Conservation (phyloP, 2,797 vertebrate species). For the Pangasius sanitwongsei region DNA sequence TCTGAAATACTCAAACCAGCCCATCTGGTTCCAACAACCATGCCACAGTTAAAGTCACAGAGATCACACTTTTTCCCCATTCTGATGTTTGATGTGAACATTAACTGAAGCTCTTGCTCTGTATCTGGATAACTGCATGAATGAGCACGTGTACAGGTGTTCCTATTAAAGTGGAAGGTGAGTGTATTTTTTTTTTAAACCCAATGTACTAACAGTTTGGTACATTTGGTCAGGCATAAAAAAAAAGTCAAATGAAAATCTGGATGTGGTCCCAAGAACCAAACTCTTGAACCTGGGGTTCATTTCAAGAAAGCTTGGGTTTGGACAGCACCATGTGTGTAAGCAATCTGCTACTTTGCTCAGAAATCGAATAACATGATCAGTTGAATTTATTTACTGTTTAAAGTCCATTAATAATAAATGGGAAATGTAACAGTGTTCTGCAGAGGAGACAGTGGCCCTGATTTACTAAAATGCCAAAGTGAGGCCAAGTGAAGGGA, state of each 20-base stretch:
- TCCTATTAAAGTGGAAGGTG: neutral
- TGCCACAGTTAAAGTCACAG: neutral
- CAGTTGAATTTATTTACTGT: neutral
- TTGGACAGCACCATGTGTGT: neutral
- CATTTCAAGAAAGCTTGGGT: neutral
- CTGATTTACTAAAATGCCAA: neutral
- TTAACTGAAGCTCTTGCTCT: neutral
- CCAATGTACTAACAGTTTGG: neutral
- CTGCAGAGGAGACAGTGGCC: neutral
- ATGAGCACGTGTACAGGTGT: neutral
- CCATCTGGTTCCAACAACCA: neutral
- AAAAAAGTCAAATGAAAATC: neutral
- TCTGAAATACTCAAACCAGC: neutral
- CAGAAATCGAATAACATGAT: neutral
- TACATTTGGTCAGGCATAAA: neutral
- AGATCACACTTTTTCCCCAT: neutral
- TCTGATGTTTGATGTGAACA: neutral
- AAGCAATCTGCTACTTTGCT: neutral
- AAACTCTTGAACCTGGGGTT: neutral
- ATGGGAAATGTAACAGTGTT: neutral
- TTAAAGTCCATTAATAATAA: neutral
- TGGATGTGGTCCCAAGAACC: neutral
- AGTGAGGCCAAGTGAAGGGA: neutral
- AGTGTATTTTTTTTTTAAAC: neutral
- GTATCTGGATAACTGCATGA: neutral